Conservation (phyloP, 2,888 invertebrate species). For the Hermodice carunculata region DNA sequence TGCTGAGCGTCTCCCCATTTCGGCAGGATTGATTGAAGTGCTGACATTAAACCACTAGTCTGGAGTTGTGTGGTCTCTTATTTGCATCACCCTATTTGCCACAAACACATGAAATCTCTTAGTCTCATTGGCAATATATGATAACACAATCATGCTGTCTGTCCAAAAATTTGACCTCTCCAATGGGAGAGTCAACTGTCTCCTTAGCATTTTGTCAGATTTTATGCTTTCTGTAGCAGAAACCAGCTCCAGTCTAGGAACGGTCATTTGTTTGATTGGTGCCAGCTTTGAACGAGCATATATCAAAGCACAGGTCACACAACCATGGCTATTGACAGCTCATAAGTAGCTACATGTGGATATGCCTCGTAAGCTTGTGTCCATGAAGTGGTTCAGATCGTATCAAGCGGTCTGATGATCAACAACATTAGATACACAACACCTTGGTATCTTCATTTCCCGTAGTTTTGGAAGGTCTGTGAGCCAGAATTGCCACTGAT, state of each 20-base stretch:
- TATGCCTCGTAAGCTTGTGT: neutral
- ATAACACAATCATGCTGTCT: neutral
- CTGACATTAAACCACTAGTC: neutral
- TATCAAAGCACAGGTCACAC: neutral
- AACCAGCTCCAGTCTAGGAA: neutral
- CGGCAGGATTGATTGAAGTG: neutral
- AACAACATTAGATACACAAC: neutral
- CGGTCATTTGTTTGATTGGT: neutral
- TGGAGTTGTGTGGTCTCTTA: neutral
- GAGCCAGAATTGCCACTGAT: neutral
- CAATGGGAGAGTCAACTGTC: neutral
- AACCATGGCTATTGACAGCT: no score
- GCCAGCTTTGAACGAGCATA: no score
- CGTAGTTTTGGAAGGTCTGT: neutral
- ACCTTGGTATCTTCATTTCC: neutral
- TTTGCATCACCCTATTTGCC: neutral
- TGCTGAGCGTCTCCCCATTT: no score
- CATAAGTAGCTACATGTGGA: neutral
- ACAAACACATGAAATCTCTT: constrained; percentile 3
- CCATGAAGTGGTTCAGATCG: constrained; percentile 1
- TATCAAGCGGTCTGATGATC: neutral
- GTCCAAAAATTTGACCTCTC: neutral
- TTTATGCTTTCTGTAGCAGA: neutral
- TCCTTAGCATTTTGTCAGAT: neutral
- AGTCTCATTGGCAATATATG: neutral